Evolutionary conservation across 2,113 vertebrate species (phyloP), one percentile per base, ranked within the genome.

Genomic region (Mobula hypostoma): DNA sequence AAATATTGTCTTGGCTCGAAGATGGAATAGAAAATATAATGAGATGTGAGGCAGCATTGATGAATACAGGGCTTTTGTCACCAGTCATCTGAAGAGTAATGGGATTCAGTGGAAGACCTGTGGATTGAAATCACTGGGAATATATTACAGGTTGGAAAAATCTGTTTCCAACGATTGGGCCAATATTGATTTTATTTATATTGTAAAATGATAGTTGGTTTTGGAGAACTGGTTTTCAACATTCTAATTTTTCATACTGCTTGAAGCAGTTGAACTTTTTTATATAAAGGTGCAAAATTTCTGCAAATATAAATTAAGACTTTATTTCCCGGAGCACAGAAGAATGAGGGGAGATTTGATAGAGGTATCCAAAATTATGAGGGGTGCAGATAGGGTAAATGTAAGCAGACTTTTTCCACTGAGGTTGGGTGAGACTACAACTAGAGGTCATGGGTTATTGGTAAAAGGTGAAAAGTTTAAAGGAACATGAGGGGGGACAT

Each of bases 21-120:
- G 58, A 93, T 14, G 68, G 91, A 93, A 93, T 56, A 56, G 91
- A 93, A 93, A 74, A 56, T 93, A 56, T 93, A 74, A 74, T 93
- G 68, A 74, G 7, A 93, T 48, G 5, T 11, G 36, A 19, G 6
- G 68, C 36, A 48, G 24, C 21, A 48, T 48, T 93, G 40, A 63
- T 24, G 90, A 92, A 92, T 66, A 21, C 29, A 72, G 66, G 7
- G 66, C 9, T 74, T 63, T 93, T 93, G 91, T 93, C 36, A 74
- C 68, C 36, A 27, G 36, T 19, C 2, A 27, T 7, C 32, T 74
- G 91, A 93, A 72, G 91, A 74, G 21, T 93, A 72, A 93, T 93
- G 74, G 68, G 19, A 8, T 61, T 36, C 68, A 5, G 36, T 48
- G 91, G 36, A 72, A 4, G 74, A 93, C 68, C 68, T 74, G 19